Base-by-base conservation (phyloP, 2,797 vertebrate genomes). In the Spondyliosoma cantharus region DNA sequence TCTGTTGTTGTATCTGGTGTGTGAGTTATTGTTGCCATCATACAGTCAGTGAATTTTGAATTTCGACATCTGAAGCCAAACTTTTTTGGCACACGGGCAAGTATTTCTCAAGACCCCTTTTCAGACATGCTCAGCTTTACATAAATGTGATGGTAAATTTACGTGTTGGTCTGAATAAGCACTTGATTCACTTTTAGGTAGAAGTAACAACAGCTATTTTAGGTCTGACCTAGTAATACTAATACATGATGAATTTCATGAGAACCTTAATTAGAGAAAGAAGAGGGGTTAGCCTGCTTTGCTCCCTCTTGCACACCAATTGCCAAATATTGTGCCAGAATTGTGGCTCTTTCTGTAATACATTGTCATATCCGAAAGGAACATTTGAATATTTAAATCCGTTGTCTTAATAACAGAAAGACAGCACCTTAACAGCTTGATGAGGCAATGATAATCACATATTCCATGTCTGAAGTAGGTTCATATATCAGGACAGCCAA, bases 181-280 rank as follows among this genome's bases (percentile, higher is more conserved):
- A 1, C 14, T 4, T 22, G 22, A 32, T 58, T 62, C 13, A 56
- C 25, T 69, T 54, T 56, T 37, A 70, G 3, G 19, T 57, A 7
- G 49, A 56, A 62, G 27, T 46, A n/a, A 49, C 3, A 48, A 42
- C 20, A 14, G 25, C 15, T 52, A 42, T 52, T 43, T 60, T 42
- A 50, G 17, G 29, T 59, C 7, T 0, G 27, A 42, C 32, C 5
- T n/a, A 52, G 14, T 68, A 52, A 67, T 29, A 52, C 14, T 60
- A 46, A 52, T 52, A 52, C 32, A 49, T 64, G 25, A 56, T 56
- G 25, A 56, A 64, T 37, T 37, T 71, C 29, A 22, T 64, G n/a
- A 56, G 42, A 68, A 68, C 32, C 13, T 27, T 0, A 63, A 63
- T 63, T 15, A 42, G 9, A 15, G 19, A 25, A 45, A 63, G 59